These are phyloP conservation scores for Rhinatrema bivittatum DNA, from an alignment of 2,797 vertebrate species.

Conservation along the genomic window DNA sequence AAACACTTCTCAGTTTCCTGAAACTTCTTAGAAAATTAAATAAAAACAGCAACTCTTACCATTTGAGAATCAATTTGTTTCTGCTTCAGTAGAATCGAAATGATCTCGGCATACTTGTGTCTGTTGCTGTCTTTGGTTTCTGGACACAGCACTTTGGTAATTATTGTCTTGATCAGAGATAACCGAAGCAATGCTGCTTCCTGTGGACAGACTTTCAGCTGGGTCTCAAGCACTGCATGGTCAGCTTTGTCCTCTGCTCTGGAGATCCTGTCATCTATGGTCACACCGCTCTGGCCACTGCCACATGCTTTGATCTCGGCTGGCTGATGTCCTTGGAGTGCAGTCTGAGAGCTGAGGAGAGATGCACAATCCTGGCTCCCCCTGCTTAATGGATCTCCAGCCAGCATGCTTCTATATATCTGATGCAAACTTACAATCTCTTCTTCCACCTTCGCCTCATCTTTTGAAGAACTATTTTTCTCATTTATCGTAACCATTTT, in stretches of 20 bases:
- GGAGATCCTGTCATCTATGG: rapidly evolving
- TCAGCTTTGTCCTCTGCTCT: not conserved
- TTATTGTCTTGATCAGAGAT: conserved; percentile 59
- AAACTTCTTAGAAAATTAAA: too few relatives aligned
- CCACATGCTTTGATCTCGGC: too few relatives aligned
- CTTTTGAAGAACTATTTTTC: not conserved
- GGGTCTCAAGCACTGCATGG: too few relatives aligned
- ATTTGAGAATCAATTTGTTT: conserved; percentile 36
- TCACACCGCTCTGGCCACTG: too few relatives aligned
- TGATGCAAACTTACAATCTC: conserved; percentile 37
- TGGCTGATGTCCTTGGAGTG: not conserved
- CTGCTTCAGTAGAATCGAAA: conserved; percentile 36
- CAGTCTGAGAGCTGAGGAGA: conserved; percentile 24
- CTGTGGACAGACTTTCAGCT: not conserved
- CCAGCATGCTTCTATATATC: conserved; percentile 48
- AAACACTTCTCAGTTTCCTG: too few relatives aligned
- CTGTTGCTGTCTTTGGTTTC: conserved; percentile 3
- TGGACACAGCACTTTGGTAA: conserved; percentile 22
- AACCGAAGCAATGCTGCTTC: conserved; percentile 55
- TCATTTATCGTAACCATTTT: too few relatives aligned
- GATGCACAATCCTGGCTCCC: conserved; percentile 34
- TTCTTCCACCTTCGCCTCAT: too few relatives aligned
- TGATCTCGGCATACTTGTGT: conserved; percentile 39
- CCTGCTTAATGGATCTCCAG: conserved; percentile 33
- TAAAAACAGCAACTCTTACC: conserved; percentile 44